A percentile compares a stretch with the other conserved stretches of the same genome.
phyloP scores from a whole-genome alignment of 2,797 vertebrate species.

The Eutrigla gurnardus region DNA sequence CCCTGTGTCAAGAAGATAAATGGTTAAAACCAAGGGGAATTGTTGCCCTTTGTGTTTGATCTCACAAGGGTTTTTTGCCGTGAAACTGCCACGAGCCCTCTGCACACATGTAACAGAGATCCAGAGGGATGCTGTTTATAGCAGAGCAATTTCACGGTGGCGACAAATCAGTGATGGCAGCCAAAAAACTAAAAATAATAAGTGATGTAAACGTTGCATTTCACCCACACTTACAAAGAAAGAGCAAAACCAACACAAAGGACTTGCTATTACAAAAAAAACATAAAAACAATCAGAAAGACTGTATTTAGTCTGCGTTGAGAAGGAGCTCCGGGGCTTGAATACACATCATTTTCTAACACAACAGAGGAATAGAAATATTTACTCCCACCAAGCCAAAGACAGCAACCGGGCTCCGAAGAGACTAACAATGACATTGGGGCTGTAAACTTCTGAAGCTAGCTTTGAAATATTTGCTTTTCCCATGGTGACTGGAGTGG shows the following conservation, averaged over 20 bases:
- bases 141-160: constrained; percentile 63
- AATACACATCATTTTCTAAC: constrained; percentile 69
- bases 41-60: constrained; percentile 9
- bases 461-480: constrained; percentile 63
- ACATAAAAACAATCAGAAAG: constrained; percentile 18
- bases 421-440: constrained; percentile 67
- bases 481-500: constrained; percentile 27
- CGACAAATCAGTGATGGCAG: constrained; percentile 48
- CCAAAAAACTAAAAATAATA: constrained; percentile 6
- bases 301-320: constrained; percentile 71
- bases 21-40: constrained; percentile 13
- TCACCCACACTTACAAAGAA: constrained; percentile 42
- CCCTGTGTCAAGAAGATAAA: constrained; percentile 32
- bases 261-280: constrained; percentile 48
- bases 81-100: constrained; percentile 5
- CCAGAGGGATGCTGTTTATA: constrained; percentile 44
- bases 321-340: constrained; percentile 44
- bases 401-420: constrained; percentile 55
- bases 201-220: constrained; percentile 40
- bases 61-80: background rate
- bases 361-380: constrained; percentile 69
- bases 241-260: constrained; percentile 42
- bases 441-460: constrained; percentile 44
- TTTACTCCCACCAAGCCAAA: constrained; percentile 70
- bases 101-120: constrained; percentile 29